phyloP scores from a whole-genome alignment of 2,888 invertebrate species.

The Timandra comae region DNA sequence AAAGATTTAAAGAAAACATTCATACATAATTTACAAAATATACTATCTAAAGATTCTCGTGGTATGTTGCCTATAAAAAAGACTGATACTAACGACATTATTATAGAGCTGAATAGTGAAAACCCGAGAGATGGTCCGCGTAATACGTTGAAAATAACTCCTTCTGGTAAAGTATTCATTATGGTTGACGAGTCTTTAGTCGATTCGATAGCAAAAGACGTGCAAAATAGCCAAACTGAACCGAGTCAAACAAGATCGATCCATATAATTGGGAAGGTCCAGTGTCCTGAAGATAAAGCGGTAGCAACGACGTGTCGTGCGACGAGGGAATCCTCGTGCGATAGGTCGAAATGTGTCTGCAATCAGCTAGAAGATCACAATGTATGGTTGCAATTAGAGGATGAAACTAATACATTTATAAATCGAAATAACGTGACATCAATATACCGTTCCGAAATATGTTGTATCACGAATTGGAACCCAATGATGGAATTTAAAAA shows the following conservation, averaged over 20 bases:
- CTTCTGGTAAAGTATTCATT: conserved; percentile 46
- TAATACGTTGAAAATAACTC: conserved; percentile 42
- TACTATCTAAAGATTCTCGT: conserved; percentile 28
- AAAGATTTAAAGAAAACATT: conserved; percentile 42
- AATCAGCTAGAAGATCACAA: conserved; percentile 13
- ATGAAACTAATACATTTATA: too few species aligned
- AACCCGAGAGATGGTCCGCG: conserved; percentile 20
- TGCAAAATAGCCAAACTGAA: conserved; percentile 6
- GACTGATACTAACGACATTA: conserved; percentile 37
- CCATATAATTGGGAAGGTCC: conserved; percentile 18
- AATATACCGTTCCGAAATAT: too few species aligned
- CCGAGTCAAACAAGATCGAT: conserved; percentile 8
- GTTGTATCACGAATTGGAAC: too few species aligned
- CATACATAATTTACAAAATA: conserved; percentile 37
- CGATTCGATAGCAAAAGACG: conserved; percentile 19
- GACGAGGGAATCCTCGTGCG: conserved; percentile 21
- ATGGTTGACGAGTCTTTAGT: conserved; percentile 30
- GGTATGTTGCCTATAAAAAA: conserved; percentile 33
- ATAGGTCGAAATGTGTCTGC: conserved; percentile 35
- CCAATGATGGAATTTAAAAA: too few species aligned
- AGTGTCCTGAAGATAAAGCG: conserved; percentile 27
- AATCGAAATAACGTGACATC: too few species aligned
- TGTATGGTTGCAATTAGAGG: conserved; percentile 1
- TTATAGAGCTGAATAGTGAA: conserved; percentile 30
- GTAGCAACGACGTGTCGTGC: conserved; percentile 35